Conservation (phyloP, 2,113 vertebrate species). For the Catharus bicknelli region DNA sequence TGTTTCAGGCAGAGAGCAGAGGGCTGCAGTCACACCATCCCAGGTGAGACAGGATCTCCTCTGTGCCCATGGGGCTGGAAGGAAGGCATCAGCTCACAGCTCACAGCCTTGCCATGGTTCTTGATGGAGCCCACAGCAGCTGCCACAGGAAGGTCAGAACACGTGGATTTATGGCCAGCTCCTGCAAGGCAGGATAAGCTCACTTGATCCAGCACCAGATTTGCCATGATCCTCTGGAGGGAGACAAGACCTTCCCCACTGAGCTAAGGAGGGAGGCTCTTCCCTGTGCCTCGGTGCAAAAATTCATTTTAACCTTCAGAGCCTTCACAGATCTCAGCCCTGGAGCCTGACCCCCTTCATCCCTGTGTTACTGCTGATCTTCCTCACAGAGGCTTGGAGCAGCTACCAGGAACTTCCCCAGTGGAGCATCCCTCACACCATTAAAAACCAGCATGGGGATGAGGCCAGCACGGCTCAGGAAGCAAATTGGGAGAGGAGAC, state of each 20-base stretch:
- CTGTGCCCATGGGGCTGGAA: background rate
- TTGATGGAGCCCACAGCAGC: rapidly evolving
- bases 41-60: background rate
- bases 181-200: background rate
- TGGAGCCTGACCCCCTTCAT: background rate
- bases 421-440: rapidly evolving
- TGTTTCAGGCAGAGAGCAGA: background rate
- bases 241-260: background rate
- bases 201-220: background rate
- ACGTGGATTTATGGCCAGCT: rapidly evolving
- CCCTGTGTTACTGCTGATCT: background rate
- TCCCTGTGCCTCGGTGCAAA: rapidly evolving
- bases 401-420: background rate
- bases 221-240: background rate
- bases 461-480: background rate
- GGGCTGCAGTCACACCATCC: rapidly evolving
- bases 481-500: background rate
- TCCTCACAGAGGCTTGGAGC: background rate
- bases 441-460: background rate
- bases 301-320: background rate
- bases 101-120: rapidly evolving
- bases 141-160: background rate
- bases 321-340: rapidly evolving
- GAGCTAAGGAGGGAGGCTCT: background rate
- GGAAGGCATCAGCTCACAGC: rapidly evolving